Conservation (phyloP, 2,113 vertebrate genomes). For the Oreochromis spilurus region DNA sequence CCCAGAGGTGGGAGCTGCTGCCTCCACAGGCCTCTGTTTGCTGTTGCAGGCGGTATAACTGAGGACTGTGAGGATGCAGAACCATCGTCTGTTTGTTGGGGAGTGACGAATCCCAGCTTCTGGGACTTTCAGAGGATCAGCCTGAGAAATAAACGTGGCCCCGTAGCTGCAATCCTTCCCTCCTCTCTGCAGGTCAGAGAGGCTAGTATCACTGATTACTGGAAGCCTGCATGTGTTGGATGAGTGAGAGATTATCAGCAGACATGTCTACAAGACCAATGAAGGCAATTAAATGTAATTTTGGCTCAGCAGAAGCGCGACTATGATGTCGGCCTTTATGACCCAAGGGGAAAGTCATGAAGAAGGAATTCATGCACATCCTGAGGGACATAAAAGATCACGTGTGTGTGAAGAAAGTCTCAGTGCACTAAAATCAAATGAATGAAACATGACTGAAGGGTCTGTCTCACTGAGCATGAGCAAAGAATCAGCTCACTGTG, state of each 20-base stretch:
- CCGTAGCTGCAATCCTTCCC: not conserved
- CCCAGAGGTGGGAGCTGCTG: not conserved
- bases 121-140: conserved; percentile 32
- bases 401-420: not conserved
- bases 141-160: not conserved
- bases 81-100: not conserved
- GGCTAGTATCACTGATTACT: not conserved
- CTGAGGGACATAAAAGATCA: not conserved
- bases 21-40: not conserved
- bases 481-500: not conserved
- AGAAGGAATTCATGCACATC: not conserved
- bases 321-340: not conserved
- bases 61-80: not conserved
- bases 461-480: not conserved
- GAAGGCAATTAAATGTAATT: not conserved
- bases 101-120: conserved; percentile 1
- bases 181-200: not conserved
- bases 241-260: not conserved
- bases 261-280: not conserved
- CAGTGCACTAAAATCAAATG: not conserved
- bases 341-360: not conserved
- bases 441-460: not conserved
- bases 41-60: not conserved
- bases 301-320: not conserved
- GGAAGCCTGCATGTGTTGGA: not conserved